Conservation (phyloP, 1,140 invertebrate species). For the Lordiphosa collinella region DNA sequence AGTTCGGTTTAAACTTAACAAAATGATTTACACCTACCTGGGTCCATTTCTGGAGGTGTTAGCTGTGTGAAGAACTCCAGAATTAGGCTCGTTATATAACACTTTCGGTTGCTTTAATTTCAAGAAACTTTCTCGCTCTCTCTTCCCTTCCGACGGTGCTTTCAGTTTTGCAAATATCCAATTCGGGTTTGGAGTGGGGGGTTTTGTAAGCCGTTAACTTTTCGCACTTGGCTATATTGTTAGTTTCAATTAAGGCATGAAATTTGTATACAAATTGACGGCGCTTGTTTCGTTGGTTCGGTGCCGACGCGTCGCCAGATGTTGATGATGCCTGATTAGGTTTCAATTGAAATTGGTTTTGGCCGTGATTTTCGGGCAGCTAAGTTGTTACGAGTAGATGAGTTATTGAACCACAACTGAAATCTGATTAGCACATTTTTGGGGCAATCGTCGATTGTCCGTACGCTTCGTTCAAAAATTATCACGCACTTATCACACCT, state of each 20-base stretch:
- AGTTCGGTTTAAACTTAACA: not conserved
- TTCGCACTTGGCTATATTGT: constrained; percentile 70
- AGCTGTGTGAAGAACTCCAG: constrained; percentile 64
- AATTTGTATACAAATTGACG: constrained; percentile 72
- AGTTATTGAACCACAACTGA: constrained; percentile 64
- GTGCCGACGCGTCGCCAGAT: constrained; percentile 46
- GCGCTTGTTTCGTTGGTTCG: constrained; percentile 33
- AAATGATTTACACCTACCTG: constrained; percentile 54
- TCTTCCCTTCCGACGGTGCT: not conserved
- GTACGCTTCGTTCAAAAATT: constrained; percentile 55
- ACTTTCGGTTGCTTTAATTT: constrained; percentile 15
- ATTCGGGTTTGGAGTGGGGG: not conserved
- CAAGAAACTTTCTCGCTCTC: constrained; percentile 39
- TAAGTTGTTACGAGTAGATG: constrained; percentile 2
- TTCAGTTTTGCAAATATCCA: constrained; percentile 1
- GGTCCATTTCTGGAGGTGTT: constrained; percentile 57
- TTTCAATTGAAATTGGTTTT: constrained; percentile 24
- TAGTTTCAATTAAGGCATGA: constrained; percentile 75
- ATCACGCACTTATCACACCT: constrained; percentile 77
- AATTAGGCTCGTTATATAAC: constrained; percentile 39
- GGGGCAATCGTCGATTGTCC: constrained; percentile 41
- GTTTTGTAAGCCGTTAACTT: constrained; percentile 56
- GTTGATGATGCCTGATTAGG: constrained; percentile 41
- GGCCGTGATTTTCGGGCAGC: not conserved
- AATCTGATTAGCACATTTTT: constrained; percentile 76